Evolutionary conservation across 2,113 vertebrate genomes (phyloP).

Genomic region (Prinia subflava): DNA sequence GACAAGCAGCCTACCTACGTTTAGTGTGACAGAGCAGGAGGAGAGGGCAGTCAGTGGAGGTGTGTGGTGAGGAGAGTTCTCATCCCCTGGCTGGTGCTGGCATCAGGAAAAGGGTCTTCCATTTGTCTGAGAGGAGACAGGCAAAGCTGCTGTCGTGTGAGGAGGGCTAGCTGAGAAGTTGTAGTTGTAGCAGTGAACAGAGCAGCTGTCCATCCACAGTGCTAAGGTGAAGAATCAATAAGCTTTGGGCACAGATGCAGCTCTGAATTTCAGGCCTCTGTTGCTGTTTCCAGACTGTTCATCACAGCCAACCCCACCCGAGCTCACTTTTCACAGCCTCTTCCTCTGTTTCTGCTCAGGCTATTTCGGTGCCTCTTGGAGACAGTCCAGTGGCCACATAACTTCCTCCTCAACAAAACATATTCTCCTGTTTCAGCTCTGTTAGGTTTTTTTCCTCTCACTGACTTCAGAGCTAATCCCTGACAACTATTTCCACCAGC

Average conservation of each 20-base stretch:
- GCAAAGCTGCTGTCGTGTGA: background rate
- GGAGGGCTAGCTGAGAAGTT: background rate
- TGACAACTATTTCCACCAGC: background rate
- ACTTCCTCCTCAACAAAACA: conserved; percentile 52
- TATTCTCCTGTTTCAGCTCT: conserved; percentile 1
- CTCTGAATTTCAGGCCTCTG: background rate
- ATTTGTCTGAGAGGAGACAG: background rate
- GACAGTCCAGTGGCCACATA: background rate
- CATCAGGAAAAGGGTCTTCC: background rate
- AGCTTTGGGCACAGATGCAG: background rate
- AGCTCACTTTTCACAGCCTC: conserved; percentile 48
- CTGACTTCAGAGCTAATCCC: background rate
- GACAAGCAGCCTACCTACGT: background rate
- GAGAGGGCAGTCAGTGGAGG: accelerated
- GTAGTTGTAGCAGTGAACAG: background rate
- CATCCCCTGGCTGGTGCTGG: background rate
- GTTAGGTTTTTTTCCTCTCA: background rate
- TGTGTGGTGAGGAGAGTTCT: background rate
- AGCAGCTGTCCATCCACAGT: background rate
- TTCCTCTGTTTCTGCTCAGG: conserved; percentile 58
- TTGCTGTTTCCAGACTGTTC: conserved; percentile 4
- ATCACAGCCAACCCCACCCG: conserved; percentile 25
- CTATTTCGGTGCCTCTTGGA: conserved; percentile 52
- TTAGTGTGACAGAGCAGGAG: background rate
- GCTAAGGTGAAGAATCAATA: background rate